Conservation (phyloP, 2,888 invertebrate species). For the Omphaloscelis lunosa region DNA sequence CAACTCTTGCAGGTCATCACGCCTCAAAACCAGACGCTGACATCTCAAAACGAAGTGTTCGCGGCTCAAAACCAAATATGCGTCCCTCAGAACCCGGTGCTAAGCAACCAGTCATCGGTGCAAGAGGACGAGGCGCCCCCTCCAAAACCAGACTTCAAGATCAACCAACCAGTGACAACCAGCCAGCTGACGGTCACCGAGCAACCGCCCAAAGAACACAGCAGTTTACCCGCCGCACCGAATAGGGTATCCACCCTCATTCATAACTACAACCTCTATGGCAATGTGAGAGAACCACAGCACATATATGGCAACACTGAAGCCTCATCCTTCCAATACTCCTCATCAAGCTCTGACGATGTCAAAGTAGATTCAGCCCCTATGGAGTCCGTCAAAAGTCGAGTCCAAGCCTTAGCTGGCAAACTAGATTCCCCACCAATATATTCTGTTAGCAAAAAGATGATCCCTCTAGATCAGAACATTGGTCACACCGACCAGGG, state of each 20-base stretch:
- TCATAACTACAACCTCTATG: constrained; percentile 87
- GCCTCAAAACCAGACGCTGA: constrained; percentile 74
- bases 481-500: constrained; percentile 81
- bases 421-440: constrained; percentile 85
- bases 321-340: constrained; percentile 73
- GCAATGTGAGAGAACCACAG: constrained; percentile 85
- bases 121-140: constrained; percentile 78
- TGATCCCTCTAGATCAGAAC: constrained; percentile 82
- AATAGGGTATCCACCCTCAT: constrained; percentile 87
- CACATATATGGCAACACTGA: constrained; percentile 88
- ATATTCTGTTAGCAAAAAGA: constrained; percentile 87
- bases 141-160: constrained; percentile 86
- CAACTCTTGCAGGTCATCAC: constrained; percentile 38
- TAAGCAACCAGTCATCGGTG: constrained; percentile 78
- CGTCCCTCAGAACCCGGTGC: constrained; percentile 73
- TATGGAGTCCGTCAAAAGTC: constrained; percentile 85
- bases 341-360: constrained; percentile 81
- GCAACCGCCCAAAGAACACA: constrained; percentile 82
- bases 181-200: constrained; percentile 72
- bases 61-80: constrained; percentile 73
- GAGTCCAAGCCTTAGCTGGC: constrained; percentile 85
- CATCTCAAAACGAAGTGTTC: constrained; percentile 76
- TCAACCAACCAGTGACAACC: constrained; percentile 88
- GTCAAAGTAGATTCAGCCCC: constrained; percentile 83
- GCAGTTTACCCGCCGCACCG: constrained; percentile 82